Conservation (phyloP, 1,140 invertebrate genomes). For the Drosophila micromelanica region DNA sequence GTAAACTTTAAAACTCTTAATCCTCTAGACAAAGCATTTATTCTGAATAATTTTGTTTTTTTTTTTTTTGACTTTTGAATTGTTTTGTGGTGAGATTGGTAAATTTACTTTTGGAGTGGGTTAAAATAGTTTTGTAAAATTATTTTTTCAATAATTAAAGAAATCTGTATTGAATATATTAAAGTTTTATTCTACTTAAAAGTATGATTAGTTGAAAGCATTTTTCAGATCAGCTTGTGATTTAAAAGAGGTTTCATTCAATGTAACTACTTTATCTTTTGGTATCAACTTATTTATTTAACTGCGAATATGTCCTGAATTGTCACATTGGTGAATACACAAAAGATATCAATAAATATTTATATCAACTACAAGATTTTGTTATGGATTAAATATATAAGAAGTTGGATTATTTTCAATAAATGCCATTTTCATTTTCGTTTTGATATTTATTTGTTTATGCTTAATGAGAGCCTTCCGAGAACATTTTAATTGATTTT, state of each 20-base stretch:
- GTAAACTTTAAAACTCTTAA: constrained; percentile 47
- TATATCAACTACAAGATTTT: not conserved
- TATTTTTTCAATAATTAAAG: too few relatives aligned
- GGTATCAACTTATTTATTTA: too few relatives aligned
- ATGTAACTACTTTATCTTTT: too few relatives aligned
- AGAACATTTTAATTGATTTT: constrained; percentile 68
- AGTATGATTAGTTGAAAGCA: too few relatives aligned
- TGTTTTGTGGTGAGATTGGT: not conserved
- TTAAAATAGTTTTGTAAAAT: not conserved
- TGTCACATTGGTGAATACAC: too few relatives aligned
- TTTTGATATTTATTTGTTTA: constrained; percentile 4
- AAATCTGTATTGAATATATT: too few relatives aligned
- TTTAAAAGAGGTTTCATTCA: too few relatives aligned
- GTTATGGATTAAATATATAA: constrained; percentile 4
- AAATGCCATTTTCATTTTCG: constrained; percentile 7
- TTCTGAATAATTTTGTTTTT: constrained; percentile 34
- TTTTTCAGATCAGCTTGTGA: too few relatives aligned
- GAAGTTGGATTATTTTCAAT: not conserved
- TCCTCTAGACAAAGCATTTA: constrained; percentile 60
- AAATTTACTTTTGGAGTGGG: not conserved
- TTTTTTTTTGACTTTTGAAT: constrained; percentile 1
- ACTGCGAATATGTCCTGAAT: too few relatives aligned
- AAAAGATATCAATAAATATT: not conserved
- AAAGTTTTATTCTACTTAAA: too few relatives aligned
- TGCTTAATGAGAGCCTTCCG: constrained; percentile 22